Conservation (phyloP, 1,140 invertebrate species). For the Bombus sylvicola region DNA sequence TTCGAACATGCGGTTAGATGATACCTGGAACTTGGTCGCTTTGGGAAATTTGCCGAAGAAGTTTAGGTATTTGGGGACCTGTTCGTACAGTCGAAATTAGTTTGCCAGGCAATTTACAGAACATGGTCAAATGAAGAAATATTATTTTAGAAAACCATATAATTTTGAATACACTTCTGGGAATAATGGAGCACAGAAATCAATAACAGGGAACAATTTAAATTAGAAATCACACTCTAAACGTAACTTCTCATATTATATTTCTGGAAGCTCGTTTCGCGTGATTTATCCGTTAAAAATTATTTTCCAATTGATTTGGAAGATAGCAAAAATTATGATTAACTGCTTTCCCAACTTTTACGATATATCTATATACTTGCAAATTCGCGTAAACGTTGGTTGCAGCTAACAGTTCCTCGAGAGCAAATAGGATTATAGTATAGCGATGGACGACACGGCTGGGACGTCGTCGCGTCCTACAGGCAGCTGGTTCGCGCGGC, state of each 20-base stretch:
- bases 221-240: neutral
- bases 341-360: neutral
- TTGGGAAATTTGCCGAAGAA: constrained; percentile 25
- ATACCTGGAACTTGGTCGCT: neutral
- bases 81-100: constrained; percentile 8
- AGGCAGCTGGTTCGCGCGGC: constrained; percentile 33
- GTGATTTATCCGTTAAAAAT: neutral
- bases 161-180: neutral
- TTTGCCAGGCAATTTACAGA: constrained; percentile 8
- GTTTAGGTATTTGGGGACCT: constrained; percentile 2
- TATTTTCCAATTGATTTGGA: neutral
- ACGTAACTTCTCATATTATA: neutral
- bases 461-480: constrained; percentile 51
- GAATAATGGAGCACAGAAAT: neutral
- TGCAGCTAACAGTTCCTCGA: neutral
- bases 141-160: neutral
- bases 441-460: constrained; percentile 57
- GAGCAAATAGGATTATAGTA: constrained; percentile 37
- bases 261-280: neutral
- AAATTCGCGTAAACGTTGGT: neutral
- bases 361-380: neutral
- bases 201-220: neutral
- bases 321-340: neutral
- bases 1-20: neutral
- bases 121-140: neutral